A percentile compares a stretch with the other conserved stretches of the same genome.
phyloP scores from a whole-genome alignment of 2,113 vertebrate species.

The Melozone crissalis region DNA sequence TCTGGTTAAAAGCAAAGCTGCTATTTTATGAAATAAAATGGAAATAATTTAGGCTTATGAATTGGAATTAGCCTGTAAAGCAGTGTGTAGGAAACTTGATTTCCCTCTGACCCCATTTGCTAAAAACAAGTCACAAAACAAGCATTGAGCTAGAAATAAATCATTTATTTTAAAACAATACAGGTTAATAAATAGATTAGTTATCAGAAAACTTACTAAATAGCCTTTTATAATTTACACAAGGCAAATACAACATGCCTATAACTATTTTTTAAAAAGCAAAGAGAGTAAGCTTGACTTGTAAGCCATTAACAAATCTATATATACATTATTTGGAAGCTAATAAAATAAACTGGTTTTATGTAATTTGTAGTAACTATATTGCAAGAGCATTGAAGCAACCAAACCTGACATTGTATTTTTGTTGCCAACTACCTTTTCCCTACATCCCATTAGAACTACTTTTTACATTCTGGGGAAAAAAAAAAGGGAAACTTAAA shows the following conservation, averaged over 20 bases:
- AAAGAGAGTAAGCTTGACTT: constrained; percentile 68
- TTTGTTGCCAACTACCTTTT: constrained; percentile 39
- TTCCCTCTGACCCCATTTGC: rapidly evolving
- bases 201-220: constrained; percentile 81
- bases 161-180: constrained; percentile 82
- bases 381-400: constrained; percentile 63
- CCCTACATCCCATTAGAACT: constrained; percentile 23
- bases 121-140: constrained; percentile 13
- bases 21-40: background rate
- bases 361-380: constrained; percentile 59
- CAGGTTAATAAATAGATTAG: constrained; percentile 78
- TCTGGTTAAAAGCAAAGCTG: background rate
- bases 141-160: constrained; percentile 74
- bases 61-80: background rate
- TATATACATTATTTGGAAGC: constrained; percentile 62
- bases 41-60: background rate
- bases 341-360: constrained; percentile 69
- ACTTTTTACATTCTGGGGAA: background rate
- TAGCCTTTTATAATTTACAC: constrained; percentile 78
- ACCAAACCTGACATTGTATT: constrained; percentile 37
- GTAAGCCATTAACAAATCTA: constrained; percentile 69
- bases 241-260: constrained; percentile 80
- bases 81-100: background rate
- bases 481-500: background rate
- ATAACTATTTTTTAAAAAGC: constrained; percentile 73